These are phyloP conservation scores for Prionailurus viverrinus DNA, from an alignment of 2,113 vertebrate genomes.

Conservation along the genomic window DNA sequence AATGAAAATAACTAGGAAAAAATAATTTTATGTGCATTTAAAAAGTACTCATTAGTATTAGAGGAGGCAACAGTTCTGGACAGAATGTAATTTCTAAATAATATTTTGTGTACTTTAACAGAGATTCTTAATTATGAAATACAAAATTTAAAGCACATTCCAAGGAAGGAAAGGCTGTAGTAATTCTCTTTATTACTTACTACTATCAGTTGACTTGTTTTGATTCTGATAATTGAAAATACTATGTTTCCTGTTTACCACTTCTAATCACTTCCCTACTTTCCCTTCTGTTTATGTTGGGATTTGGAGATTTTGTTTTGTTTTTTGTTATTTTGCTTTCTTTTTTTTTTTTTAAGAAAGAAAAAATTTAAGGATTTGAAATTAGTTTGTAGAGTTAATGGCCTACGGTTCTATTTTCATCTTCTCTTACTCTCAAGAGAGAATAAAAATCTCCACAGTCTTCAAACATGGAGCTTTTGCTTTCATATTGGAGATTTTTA, in stretches of 20 bases:
- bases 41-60: background rate
- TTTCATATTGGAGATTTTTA: conserved; percentile 36
- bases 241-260: background rate
- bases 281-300: background rate
- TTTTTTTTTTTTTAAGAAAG: background rate
- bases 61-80: background rate
- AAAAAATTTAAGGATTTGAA: background rate
- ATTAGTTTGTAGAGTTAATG: background rate
- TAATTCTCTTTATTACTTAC: background rate
- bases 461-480: background rate
- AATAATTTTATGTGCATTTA: background rate
- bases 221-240: background rate
- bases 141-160: background rate
- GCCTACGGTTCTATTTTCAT: background rate
- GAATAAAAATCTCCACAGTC: background rate
- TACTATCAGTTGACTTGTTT: background rate
- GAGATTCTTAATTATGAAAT: background rate
- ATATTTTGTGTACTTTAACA: background rate
- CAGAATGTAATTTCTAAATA: background rate
- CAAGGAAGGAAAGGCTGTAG: background rate
- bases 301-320: background rate
- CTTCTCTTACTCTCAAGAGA: conserved; percentile 52
- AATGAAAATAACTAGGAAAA: conserved; percentile 34
- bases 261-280: background rate
- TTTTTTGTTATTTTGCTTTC: background rate